These are phyloP conservation scores for Lateolabrax maculatus DNA, from an alignment of 2,797 vertebrate genomes.

Conservation along the genomic window DNA sequence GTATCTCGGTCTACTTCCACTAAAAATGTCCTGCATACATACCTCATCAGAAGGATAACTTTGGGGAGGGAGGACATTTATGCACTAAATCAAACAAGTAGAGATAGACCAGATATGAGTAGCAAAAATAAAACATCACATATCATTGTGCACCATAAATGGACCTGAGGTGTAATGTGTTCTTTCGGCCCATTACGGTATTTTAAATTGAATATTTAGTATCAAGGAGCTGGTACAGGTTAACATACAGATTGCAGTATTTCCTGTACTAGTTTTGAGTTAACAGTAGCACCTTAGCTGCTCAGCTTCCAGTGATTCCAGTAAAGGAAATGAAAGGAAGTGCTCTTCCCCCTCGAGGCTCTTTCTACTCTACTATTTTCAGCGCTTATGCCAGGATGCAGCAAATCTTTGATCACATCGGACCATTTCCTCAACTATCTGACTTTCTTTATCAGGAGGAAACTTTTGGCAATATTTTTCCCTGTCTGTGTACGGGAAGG, in stretches of 20 bases:
- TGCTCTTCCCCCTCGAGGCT: constrained; percentile 27
- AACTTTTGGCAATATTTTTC: constrained; percentile 18
- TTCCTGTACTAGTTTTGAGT: neutral
- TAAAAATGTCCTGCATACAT: neutral
- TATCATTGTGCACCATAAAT: neutral
- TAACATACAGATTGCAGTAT: neutral
- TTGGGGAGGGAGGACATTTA: neutral
- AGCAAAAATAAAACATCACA: neutral
- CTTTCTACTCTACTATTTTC: constrained; percentile 32
- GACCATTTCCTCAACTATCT: constrained; percentile 62
- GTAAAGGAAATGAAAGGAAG: constrained; percentile 58
- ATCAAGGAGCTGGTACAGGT: neutral
- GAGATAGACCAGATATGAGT: neutral
- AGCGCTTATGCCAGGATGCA: constrained; percentile 54
- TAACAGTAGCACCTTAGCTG: constrained; percentile 36
- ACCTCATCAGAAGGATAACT: neutral
- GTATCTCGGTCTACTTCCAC: neutral
- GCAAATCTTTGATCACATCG: constrained; percentile 66
- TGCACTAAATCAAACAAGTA: constrained; percentile 10
- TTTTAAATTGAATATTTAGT: neutral
- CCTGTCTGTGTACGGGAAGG: constrained; percentile 9
- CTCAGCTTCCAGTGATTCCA: constrained; percentile 30
- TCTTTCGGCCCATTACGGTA: neutral
- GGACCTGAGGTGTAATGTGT: neutral
- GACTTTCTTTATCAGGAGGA: constrained; percentile 41